These are phyloP conservation scores for Cenopis cana DNA, from an alignment of 2,888 invertebrate genomes.

Conservation along the genomic window DNA sequence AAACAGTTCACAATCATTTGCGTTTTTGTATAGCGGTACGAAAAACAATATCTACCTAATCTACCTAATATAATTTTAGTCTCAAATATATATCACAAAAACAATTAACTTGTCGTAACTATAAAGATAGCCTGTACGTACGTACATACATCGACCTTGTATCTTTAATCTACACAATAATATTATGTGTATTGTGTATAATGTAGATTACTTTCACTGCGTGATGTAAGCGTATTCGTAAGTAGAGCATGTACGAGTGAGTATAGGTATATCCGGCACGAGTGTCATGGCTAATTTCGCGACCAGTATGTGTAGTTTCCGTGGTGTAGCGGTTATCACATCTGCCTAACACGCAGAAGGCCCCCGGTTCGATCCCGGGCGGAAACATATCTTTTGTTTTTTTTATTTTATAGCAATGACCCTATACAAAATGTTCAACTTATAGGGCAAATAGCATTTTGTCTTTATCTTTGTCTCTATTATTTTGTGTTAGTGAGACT, in stretches of 20 bases:
- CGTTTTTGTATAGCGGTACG: too few relatives aligned
- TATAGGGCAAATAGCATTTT: too few relatives aligned
- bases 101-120: not conserved
- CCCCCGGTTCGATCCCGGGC: slow-evolving; percentile 96
- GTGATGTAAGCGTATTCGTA: slow-evolving; percentile 5
- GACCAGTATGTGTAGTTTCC: slow-evolving; percentile 82
- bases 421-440: too few relatives aligned
- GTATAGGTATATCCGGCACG: slow-evolving; percentile 15
- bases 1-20: not conserved
- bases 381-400: slow-evolving; percentile 84
- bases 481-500: too few relatives aligned
- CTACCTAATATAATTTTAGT: not conserved
- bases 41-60: not conserved
- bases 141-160: slow-evolving; percentile 6
- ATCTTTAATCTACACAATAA: slow-evolving; percentile 6
- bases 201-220: slow-evolving; percentile 33
- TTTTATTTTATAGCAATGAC: not conserved
- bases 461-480: too few relatives aligned
- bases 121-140: slow-evolving; percentile 19
- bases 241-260: not conserved
- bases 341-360: slow-evolving; percentile 97
- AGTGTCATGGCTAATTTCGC: slow-evolving; percentile 29
- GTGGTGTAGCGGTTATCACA: slow-evolving; percentile 97
- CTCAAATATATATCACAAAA: not conserved
- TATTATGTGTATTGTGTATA: not conserved